phyloP scores from a whole-genome alignment of 2,113 vertebrate genomes.

The Cyprinodon tularosa region DNA sequence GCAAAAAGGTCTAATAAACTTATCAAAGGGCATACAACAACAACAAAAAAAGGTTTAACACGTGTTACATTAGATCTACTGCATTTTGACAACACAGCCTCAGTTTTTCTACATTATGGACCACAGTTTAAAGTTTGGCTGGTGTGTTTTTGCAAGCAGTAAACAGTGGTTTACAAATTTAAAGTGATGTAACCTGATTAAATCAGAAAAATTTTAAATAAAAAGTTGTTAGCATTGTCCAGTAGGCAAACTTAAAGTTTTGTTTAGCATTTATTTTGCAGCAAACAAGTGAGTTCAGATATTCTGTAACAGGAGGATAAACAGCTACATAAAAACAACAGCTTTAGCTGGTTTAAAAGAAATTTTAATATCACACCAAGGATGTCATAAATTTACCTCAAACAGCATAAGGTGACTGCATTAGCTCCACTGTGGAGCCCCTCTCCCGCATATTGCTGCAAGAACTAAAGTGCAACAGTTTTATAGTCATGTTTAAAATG shows the following conservation, averaged over 20 bases:
- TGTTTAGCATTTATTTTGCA: neutral
- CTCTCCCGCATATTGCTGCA: neutral
- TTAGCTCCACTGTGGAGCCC: neutral
- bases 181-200: neutral
- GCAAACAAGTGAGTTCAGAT: neutral
- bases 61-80: neutral
- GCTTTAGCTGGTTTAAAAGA: slow-evolving; percentile 7
- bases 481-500: slow-evolving; percentile 3
- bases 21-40: neutral
- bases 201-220: neutral
- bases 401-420: slow-evolving; percentile 17
- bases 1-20: neutral
- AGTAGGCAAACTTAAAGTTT: neutral
- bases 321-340: neutral
- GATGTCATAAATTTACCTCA: slow-evolving; percentile 4
- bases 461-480: slow-evolving; percentile 9
- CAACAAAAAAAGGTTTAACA: neutral
- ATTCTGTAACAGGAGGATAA: neutral
- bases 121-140: too few relatives aligned
- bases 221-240: neutral
- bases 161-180: too few relatives aligned
- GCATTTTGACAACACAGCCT: neutral
- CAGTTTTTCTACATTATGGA: too few relatives aligned
- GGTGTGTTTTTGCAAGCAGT: too few relatives aligned
- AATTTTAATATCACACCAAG: slow-evolving; percentile 6